Evolutionary conservation across 2,888 invertebrate genomes (phyloP), one percentile per base, ranked within the genome.

Genomic region (Salticus scenicus): DNA sequence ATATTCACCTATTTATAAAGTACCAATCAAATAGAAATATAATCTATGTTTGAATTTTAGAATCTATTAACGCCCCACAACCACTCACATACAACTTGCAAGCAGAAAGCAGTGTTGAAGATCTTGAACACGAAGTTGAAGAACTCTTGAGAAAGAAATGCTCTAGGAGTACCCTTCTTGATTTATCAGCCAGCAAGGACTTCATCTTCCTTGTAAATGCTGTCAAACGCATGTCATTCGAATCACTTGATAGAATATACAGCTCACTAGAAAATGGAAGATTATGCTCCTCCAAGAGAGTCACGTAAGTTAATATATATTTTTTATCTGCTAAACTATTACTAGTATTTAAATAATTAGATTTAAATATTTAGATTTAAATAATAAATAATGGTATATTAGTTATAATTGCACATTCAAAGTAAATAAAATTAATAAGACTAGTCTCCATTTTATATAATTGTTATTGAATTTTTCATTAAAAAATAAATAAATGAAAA

Each of bases 101-200:
- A 42, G 77, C 77, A 51, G n/a, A 74, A 47, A 10, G 64, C 30
- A 70, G 57, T 5, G 10, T 42, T 41, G 66, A 82, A 27, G 66
- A 74, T 66, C 31, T 14, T 8, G 84, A 83, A 72, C 74, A 33
- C 14, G 71, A 86, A 20, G 70, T 69, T 1, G 78, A 87, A 57
- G 33, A 77, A 12, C 71, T 86, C 8, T 63, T 88, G 57, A 28
- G 30, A 41, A 24, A 72, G 27, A 69, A 71, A 14, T 86, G 86
- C 63, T 42, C 42, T 4, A 86, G 76, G 64, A 86, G 28, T 27
- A 7, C n/a, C 1, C 27, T 64, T 20, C 20, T 88, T 42, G 80
- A 77, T 28, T 17, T 72, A 28, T 33, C 41, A 4, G 67, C 41
- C 63, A 72, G 73, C 78, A 37, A 64, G 30, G 73, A 51, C 12